phyloP scores from a whole-genome alignment of 2,888 invertebrate genomes.

The Stenolophus ochropezus region DNA sequence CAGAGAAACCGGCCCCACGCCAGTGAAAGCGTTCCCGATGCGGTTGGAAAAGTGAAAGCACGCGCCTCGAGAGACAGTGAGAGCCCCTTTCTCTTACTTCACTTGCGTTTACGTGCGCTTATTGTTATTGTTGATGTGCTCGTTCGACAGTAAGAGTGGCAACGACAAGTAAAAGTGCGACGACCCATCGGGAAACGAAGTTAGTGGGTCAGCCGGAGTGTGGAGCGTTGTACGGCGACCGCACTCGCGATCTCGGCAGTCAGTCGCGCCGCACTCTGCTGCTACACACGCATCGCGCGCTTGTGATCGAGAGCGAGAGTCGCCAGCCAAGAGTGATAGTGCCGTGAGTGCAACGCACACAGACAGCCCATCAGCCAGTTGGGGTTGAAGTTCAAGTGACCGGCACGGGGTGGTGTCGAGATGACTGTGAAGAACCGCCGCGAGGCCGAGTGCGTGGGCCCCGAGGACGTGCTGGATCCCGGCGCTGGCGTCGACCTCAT shows the following conservation, averaged over 20 bases:
- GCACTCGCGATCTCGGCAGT: conserved; percentile 67
- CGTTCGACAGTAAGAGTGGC: conserved; percentile 51
- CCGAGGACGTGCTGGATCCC: conserved; percentile 67
- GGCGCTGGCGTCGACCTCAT: conserved; percentile 48
- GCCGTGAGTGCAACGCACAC: conserved; percentile 11
- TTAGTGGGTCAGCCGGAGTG: conserved; percentile 72
- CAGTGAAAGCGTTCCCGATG: conserved; percentile 56
- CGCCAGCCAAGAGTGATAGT: not conserved
- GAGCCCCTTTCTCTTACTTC: conserved; percentile 50
- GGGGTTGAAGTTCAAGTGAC: not conserved
- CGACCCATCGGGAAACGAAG: conserved; percentile 73
- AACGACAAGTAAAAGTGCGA: conserved; percentile 67
- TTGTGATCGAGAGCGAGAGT: conserved; percentile 26
- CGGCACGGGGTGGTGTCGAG: conserved; percentile 60
- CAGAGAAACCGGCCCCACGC: not conserved
- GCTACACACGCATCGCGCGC: conserved; percentile 28
- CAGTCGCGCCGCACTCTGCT: conserved; percentile 47
- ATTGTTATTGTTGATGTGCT: conserved; percentile 32
- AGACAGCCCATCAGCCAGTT: not conserved
- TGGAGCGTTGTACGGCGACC: conserved; percentile 63
- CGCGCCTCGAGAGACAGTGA: not conserved
- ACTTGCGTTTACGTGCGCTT: not conserved
- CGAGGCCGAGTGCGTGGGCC: conserved; percentile 74
- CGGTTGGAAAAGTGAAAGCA: conserved; percentile 60
- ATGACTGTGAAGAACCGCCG: conserved; percentile 78